These are phyloP conservation scores for Apeira syringaria DNA, from an alignment of 2,888 invertebrate species.

Conservation along the genomic window DNA sequence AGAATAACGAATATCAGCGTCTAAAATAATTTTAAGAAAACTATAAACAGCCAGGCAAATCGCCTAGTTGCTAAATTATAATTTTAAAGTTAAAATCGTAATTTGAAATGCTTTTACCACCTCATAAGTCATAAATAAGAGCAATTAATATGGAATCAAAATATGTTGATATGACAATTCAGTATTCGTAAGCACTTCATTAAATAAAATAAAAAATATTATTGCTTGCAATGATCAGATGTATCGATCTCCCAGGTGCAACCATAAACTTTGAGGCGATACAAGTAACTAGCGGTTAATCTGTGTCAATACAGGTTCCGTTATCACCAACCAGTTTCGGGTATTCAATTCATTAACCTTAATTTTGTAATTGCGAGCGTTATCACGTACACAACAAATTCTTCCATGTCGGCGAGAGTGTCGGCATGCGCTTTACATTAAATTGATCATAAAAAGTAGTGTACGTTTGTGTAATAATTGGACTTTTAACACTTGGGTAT, in stretches of 20 bases:
- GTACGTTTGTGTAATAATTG: slow-evolving; percentile 4
- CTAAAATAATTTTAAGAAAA: too few species aligned
- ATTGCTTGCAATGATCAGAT: background rate
- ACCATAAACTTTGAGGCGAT: background rate
- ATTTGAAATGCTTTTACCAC: too few species aligned
- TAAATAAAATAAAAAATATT: too few species aligned
- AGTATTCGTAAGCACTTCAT: too few species aligned
- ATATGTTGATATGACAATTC: too few species aligned
- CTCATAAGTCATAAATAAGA: too few species aligned
- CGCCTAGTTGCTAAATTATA: too few species aligned
- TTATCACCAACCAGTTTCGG: slow-evolving; percentile 13
- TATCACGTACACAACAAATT: slow-evolving; percentile 19
- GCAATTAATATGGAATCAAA: too few species aligned
- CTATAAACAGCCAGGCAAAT: too few species aligned
- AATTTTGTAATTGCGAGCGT: slow-evolving; percentile 14
- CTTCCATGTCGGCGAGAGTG: slow-evolving; percentile 15
- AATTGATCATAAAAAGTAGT: slow-evolving; percentile 14
- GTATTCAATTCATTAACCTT: slow-evolving; percentile 18
- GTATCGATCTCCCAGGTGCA: slow-evolving; percentile 1
- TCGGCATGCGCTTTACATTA: slow-evolving; percentile 12
- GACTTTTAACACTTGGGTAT: slow-evolving; percentile 6
- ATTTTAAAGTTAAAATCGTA: too few species aligned
- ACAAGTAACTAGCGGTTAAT: background rate
- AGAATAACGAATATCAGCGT: too few species aligned
- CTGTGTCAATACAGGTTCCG: background rate